Evolutionary conservation across 2,797 vertebrate species (phyloP), one percentile per base, ranked within the genome.

Genomic region (Megalops cyprinoides): DNA sequence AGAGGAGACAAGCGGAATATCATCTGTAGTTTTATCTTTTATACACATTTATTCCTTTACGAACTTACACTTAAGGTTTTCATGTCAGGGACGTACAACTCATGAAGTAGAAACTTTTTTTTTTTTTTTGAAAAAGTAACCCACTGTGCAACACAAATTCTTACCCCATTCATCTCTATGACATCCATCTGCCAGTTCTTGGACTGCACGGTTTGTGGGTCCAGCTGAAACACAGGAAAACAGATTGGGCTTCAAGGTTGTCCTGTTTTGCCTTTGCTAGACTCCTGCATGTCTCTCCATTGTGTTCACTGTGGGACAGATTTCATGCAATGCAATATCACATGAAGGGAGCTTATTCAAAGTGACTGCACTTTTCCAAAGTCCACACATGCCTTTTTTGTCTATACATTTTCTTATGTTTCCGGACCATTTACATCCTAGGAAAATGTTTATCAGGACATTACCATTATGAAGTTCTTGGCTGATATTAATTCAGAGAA

Each of bases 111-210:
- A 14, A 44, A 44, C 6, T 7, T 44, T 71, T 71, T 6, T 18
- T n/a, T n/a, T n/a, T n/a, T n/a, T n/a, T n/a, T n/a, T n/a, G n/a
- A n/a, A n/a, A n/a, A n/a, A n/a, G n/a, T 31, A 65, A 65, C 65
- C 65, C 60, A 14, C 34, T 67, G 31, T 28, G 28, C 48, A 44
- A 60, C 46, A 31, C 25, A 15, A 37, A 69, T 12, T 82, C 94
- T 95, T 90, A 99, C 98, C 96, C 98, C 98, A 0, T 99, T 99
- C 98, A 99, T 99, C 94, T 99, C 98, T 0, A 99, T 99, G 91
- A 99, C 96, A 0, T 98, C 97, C 87, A 97, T 94, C 86, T 99
- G 97, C 98, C 98, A 99, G 93, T 98, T 98, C 94, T 99, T 99
- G 12, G 96, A 97, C 92, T 98, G 97, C 51, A 99, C 96, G 0